Evolutionary conservation across 2,113 vertebrate species (phyloP).

Genomic region (Solea solea): DNA sequence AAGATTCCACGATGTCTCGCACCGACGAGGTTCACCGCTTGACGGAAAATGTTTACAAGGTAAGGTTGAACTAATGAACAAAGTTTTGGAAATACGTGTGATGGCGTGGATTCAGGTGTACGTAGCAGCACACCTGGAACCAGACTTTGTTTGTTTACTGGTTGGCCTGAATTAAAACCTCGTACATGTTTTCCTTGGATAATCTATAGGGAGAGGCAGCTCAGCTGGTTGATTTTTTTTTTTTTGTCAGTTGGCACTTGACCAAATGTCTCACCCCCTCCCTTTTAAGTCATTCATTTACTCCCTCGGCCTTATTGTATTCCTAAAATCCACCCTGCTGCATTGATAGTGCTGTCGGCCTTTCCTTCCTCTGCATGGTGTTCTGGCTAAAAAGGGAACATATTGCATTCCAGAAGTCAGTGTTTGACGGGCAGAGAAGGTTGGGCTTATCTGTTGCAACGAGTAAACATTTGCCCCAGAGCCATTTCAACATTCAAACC

Average conservation of each 20-base stretch:
- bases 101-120: background rate
- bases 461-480: slow-evolving; percentile 75
- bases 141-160: background rate
- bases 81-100: slow-evolving; percentile 51
- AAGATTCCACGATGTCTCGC: slow-evolving; percentile 89
- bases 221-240: slow-evolving; percentile 1
- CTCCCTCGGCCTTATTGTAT: slow-evolving; percentile 1
- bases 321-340: slow-evolving; percentile 2
- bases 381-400: slow-evolving; percentile 24
- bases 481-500: slow-evolving; percentile 68
- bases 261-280: slow-evolving; percentile 21
- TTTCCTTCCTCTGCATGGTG: background rate
- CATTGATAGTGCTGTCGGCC: background rate
- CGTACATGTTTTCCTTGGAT: background rate
- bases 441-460: slow-evolving; percentile 76
- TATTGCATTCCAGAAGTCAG: slow-evolving; percentile 67
- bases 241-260: background rate
- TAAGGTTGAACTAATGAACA: slow-evolving; percentile 73
- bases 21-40: slow-evolving; percentile 96
- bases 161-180: background rate
- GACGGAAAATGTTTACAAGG: slow-evolving; percentile 98
- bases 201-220: slow-evolving; percentile 32
- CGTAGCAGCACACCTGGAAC: background rate
- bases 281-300: slow-evolving; percentile 11
- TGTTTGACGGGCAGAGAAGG: slow-evolving; percentile 46